These are phyloP conservation scores for Criorhina ranunculi DNA, from an alignment of 2,888 invertebrate genomes.

Conservation along the genomic window DNA sequence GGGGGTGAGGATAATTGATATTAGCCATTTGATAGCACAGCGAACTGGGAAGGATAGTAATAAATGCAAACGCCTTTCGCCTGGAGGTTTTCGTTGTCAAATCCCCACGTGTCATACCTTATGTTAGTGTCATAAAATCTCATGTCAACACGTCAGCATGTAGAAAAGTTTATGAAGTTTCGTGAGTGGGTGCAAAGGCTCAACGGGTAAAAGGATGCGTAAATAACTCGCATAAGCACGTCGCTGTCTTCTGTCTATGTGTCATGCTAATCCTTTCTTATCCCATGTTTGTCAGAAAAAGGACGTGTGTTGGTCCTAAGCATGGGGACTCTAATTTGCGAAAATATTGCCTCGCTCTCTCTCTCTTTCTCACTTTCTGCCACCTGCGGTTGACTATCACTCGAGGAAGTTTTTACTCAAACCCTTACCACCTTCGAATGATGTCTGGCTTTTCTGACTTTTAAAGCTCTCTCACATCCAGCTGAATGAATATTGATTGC, in stretches of 20 bases:
- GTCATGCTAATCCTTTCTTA: constrained; percentile 10
- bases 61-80: constrained; percentile 24
- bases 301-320: not conserved
- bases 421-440: not conserved
- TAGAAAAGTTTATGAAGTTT: constrained; percentile 16
- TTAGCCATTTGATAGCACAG: constrained; percentile 7
- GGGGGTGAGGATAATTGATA: constrained; percentile 24
- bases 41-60: constrained; percentile 17
- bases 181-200: not conserved
- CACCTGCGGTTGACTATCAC: not conserved
- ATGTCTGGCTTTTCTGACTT: not conserved
- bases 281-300: not conserved
- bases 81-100: not conserved
- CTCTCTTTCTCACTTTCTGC: too few relatives aligned
- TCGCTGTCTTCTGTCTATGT: constrained; percentile 1
- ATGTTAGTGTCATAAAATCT: constrained; percentile 16
- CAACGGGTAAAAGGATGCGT: constrained; percentile 17
- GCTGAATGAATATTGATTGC: constrained; percentile 12
- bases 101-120: constrained; percentile 1
- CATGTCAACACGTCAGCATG: constrained; percentile 24
- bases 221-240: constrained; percentile 23
- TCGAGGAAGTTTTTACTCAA: not conserved
- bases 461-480: not conserved
- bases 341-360: not conserved
- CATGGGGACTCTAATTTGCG: not conserved